Base-by-base conservation (phyloP, 2,113 vertebrate genomes). In the Crotalus tigris region DNA sequence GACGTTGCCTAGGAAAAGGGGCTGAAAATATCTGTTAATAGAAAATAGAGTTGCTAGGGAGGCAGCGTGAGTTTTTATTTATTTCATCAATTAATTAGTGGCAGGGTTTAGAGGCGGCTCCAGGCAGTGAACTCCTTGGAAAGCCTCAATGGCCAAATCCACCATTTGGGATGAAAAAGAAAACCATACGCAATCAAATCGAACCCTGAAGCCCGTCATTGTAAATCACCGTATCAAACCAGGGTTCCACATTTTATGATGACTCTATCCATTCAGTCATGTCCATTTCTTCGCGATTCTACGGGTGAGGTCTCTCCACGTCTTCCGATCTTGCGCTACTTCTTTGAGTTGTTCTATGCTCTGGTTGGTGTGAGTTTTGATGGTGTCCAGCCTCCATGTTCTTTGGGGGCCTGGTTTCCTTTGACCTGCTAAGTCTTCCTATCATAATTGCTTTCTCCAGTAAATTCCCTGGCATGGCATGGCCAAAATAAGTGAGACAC, bases 151-250 rank as follows among this genome's bases (percentile, higher is more conserved):
- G 15, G 29, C 64, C 64, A 17, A 69, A 33, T 75, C 64, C 13
- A 6, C 19, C 64, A 17, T 17, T 75, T 75, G 64, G 13, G 64
- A 75, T 75, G n/a, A 75, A 75, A 33, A 75, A 33, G n/a, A n/a
- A 33, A 75, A 15, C 1, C 0, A 75, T 8, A 7, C 0, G 2
- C 7, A 13, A 75, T 17, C 13, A 75, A 75, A 39, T 0, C 0
- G 5, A 75, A 75, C 69, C n/a, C 15, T 39, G 39, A 75, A 75
- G 6, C 69, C 15, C 3, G n/a, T 75, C n/a, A 2, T 8, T 75
- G 15, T 75, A 75, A 75, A 75, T 39, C 33, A 33, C 13, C 13
- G 0, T 33, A 5, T 75, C 13, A 75, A 75, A 75, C 5, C n/a
- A 75, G 69, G 15, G 15, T 19, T 19, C 15, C 49, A 51, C 49